Evolutionary conservation across 1,140 invertebrate species (phyloP).

Genomic region (Temnothorax longispinosus): DNA sequence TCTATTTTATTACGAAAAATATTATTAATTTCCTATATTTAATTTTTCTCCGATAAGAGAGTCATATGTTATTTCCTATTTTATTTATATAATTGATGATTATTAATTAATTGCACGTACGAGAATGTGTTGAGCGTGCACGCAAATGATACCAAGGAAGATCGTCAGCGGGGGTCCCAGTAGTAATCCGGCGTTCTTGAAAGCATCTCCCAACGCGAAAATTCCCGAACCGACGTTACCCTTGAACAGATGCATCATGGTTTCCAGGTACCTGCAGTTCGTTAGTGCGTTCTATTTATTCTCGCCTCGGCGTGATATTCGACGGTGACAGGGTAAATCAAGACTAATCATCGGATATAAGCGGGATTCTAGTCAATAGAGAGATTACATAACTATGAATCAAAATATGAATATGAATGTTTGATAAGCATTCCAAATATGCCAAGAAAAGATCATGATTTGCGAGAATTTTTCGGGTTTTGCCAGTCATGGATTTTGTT

Average conservation of each 20-base stretch:
- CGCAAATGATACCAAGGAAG: constrained; percentile 89
- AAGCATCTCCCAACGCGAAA: constrained; percentile 92
- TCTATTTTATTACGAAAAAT: neutral
- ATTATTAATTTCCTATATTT: neutral
- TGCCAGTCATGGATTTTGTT: neutral
- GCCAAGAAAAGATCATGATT: neutral
- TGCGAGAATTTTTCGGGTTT: neutral
- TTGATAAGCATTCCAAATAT: neutral
- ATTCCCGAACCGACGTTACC: constrained; percentile 92
- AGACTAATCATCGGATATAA: constrained; percentile 1
- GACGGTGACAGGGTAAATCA: neutral
- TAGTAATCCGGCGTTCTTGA: constrained; percentile 90
- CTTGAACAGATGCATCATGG: constrained; percentile 91
- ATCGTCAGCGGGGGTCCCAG: constrained; percentile 89
- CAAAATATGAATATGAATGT: neutral
- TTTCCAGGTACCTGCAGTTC: constrained; percentile 89
- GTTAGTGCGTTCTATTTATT: constrained; percentile 30
- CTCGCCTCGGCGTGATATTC: neutral
- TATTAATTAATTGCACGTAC: constrained; percentile 83
- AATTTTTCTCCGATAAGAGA: neutral
- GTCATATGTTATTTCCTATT: neutral
- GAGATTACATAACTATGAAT: neutral
- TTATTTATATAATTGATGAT: neutral
- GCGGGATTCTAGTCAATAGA: neutral
- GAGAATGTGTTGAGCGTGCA: constrained; percentile 91